Evolutionary conservation across 2,113 vertebrate genomes (phyloP), one percentile per base, ranked within the genome.

Genomic region (Amazona guildingii): DNA sequence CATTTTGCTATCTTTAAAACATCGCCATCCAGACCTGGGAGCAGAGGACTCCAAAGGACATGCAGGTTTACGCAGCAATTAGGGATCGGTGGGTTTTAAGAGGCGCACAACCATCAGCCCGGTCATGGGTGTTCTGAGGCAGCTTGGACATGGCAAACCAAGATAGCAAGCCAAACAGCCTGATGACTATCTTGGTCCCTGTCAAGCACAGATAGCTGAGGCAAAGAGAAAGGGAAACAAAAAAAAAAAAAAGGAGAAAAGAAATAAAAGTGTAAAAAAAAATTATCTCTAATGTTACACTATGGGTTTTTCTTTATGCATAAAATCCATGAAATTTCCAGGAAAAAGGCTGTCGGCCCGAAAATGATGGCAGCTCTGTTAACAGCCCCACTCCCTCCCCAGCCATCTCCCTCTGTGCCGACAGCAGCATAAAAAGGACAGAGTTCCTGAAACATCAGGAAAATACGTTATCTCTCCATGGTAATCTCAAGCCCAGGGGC

Each of bases 371-470:
- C n/a, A 76, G 31, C 18, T 28, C 33, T 61, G 16, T 51, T 67
- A 37, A 25, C 12, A 76, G 10, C 17, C 10, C 10, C 31, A 16
- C 3, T 52, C 18, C 11, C 1, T 52, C 33, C n/a, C 4, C 25
- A 48, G 33, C 10, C 6, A 0, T 35, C 23, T 80, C 4, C 2
- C 11, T 6, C 16, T 43, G 15, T 17, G 25, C 39, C 4, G 0
- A 63, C 43, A 76, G 55, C 11, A 69, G 7, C 0, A 0, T 67
- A 67, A 43, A n/a, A 46, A 52, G 49, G 37, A 81, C 39, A 48
- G 23, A 11, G 18, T 75, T 48, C 33, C 4, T 18, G 13, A 13
- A 23, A 89, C 41, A 46, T 17, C 19, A 84, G 9, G 21, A 57
- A 91, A 81, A 89, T 15, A 3, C 7, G 4, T 69, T 46, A 52